Evolutionary conservation across 2,113 vertebrate genomes (phyloP), one percentile per base, ranked within the genome.

Genomic region (Lepus americanus): DNA sequence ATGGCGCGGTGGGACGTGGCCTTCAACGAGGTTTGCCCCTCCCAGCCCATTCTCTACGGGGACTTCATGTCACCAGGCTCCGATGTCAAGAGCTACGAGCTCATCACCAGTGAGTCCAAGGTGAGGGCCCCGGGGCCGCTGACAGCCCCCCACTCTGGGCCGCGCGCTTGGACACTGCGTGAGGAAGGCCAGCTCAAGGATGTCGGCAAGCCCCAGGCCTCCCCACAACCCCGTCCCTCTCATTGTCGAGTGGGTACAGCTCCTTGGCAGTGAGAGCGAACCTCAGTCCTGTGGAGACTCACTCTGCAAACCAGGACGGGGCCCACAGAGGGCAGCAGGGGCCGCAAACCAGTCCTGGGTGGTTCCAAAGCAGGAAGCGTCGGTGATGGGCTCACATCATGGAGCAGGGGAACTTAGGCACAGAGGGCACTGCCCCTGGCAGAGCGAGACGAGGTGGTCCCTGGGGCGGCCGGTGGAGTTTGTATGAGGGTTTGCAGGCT

Each of bases 1-100:
- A 99, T 99, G 97, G 90, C 98, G 59, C 96, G 98, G 66, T 98
- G 99, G 90, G 98, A 92, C 39, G 99, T 98, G 95, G 93, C 94
- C 92, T 99, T 99, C 85, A 90, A 98, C 31, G 97, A 99, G 70
- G 98, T 99, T 63, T 93, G 99, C 20, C 98, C 98, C 6, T 98
- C 82, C 90, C 98, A 98, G 82, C 99, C 99, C 44, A 97, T 99
- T 97, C 97, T 99, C 2, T 99, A 98, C 29, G 99, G 99, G 27
- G 99, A 99, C 98, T 99, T 99, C 97, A 99, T 99, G 99, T 97
- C 97, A 1, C 98, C 98, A 39, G 98, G 97, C 83, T 92, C 98
- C 7, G 98, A 98, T 39, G 79, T 87, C 94, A 99, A 98, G 96
- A 51, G 98, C 49, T 99, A 99, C 69, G 96, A 98, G 95, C 97